Percentiles rank a stretch among this genome's conserved stretches.
Conservation (phyloP, 2,888 invertebrate species). For the Cremastinae sp. region DNA sequence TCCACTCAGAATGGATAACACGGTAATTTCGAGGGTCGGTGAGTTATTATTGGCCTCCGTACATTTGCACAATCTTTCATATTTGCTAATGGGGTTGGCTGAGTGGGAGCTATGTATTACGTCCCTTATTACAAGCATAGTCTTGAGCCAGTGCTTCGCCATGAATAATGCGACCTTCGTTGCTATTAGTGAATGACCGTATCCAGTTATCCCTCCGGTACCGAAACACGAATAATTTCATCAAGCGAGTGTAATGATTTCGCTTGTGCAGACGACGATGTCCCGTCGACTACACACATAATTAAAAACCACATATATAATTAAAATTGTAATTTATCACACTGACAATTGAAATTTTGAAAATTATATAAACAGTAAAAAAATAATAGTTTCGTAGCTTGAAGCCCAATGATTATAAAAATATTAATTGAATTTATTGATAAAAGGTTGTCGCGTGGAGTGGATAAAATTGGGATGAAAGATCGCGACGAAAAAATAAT, state of each 20-base stretch:
- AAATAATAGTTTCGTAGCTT: too few relatives aligned
- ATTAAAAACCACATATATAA: too few relatives aligned
- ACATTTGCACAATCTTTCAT: constrained; percentile 15
- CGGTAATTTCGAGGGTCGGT: background rate
- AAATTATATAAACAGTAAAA: too few relatives aligned
- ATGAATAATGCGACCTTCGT: constrained; percentile 21
- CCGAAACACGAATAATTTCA: constrained; percentile 52
- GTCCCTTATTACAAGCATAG: background rate
- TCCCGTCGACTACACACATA: background rate
- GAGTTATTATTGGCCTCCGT: background rate
- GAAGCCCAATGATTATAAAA: too few relatives aligned
- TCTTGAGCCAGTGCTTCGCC: background rate
- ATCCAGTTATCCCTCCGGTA: constrained; percentile 23
- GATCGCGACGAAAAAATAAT: too few relatives aligned
- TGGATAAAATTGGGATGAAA: too few relatives aligned
- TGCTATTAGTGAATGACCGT: constrained; percentile 46
- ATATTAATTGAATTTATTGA: too few relatives aligned
- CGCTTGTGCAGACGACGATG: constrained; percentile 32
- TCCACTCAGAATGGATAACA: background rate
- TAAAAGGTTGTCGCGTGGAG: too few relatives aligned
- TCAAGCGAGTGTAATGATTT: constrained; percentile 25
- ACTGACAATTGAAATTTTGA: too few relatives aligned
- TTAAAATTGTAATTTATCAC: too few relatives aligned
- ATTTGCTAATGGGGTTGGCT: constrained; percentile 29
- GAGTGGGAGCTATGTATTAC: constrained; percentile 12